phyloP scores from a whole-genome alignment of 64 coral and sea anemone species.

The Montipora foliosa region DNA sequence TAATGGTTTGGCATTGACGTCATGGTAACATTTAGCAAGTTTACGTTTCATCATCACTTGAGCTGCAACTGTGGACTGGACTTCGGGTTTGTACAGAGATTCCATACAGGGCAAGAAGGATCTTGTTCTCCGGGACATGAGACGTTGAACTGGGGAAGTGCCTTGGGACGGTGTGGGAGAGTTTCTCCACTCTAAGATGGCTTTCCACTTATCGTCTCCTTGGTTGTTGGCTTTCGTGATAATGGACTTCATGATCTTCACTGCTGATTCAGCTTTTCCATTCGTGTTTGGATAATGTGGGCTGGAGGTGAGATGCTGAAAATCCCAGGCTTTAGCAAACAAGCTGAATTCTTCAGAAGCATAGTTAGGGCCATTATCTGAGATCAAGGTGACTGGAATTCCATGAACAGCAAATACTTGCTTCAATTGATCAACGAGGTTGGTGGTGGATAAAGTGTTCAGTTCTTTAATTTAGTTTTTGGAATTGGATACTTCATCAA shows the following conservation, averaged over 20 bases:
- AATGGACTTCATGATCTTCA: background rate
- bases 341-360: background rate
- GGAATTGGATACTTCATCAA: slow-evolving; percentile 61
- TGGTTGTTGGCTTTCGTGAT: background rate
- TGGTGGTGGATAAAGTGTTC: background rate
- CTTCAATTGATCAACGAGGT: slow-evolving; percentile 11
- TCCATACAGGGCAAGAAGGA: background rate
- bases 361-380: slow-evolving; percentile 5
- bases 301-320: background rate
- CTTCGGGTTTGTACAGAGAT: background rate
- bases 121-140: background rate
- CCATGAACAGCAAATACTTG: slow-evolving; percentile 56
- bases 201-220: background rate
- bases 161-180: background rate
- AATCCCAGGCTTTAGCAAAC: background rate
- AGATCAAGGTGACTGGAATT: background rate
- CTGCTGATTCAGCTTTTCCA: slow-evolving; percentile 9
- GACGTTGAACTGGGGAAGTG: background rate
- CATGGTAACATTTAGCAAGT: background rate
- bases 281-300: background rate
- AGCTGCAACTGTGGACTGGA: background rate
- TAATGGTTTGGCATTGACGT: background rate
- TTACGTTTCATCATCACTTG: background rate
- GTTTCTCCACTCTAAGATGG: background rate
- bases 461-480: slow-evolving; percentile 1